Evolutionary conservation across 2,113 vertebrate species (phyloP).

Genomic region (Eira barbara): DNA sequence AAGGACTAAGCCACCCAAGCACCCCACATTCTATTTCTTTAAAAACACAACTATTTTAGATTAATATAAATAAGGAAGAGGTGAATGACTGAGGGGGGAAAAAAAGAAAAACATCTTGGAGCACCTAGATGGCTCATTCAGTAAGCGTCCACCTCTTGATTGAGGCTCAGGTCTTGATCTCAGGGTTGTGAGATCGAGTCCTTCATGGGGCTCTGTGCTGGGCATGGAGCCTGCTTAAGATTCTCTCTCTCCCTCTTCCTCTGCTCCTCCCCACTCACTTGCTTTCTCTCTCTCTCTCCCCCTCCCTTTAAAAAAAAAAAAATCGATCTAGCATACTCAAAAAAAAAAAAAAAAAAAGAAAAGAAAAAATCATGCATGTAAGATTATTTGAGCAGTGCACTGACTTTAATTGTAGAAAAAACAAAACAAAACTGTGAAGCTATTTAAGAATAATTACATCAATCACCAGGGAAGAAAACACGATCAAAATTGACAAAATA

Average conservation of each 20-base stretch:
- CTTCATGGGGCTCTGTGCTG: background rate
- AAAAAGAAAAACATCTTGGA: background rate
- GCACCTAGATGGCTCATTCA: background rate
- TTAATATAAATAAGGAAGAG: background rate
- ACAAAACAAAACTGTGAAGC: background rate
- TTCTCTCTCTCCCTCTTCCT: background rate
- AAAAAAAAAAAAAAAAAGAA: background rate
- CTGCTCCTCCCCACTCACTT: background rate
- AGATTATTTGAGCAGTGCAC: background rate
- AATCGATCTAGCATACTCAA: background rate
- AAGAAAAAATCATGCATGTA: background rate
- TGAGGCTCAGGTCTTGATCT: background rate
- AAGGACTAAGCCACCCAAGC: no score
- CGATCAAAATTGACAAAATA: constrained; percentile 29
- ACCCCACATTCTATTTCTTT: background rate
- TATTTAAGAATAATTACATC: constrained; percentile 57
- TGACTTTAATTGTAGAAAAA: constrained; percentile 16
- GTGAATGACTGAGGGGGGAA: background rate
- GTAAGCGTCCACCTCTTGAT: background rate
- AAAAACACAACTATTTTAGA: background rate
- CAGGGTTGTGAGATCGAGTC: background rate
- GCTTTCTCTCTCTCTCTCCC: background rate
- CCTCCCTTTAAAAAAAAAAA: background rate
- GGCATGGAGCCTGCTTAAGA: background rate
- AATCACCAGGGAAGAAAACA: constrained; percentile 10